phyloP scores from a whole-genome alignment of 1,140 invertebrate genomes.

The Oreohelix idahoensis region DNA sequence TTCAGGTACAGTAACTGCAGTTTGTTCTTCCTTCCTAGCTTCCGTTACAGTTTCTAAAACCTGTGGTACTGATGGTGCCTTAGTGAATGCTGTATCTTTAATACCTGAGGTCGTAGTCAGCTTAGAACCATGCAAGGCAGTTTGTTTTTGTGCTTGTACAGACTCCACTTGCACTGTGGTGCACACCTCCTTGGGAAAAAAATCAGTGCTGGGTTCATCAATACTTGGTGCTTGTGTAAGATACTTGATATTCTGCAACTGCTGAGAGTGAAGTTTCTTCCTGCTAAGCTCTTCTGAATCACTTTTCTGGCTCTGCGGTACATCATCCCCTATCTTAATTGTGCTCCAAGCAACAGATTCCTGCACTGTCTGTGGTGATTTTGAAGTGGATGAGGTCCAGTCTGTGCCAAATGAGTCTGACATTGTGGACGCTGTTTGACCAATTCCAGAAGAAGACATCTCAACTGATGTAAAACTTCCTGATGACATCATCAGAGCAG shows the following conservation, averaged over 20 bases:
- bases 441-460: constrained; percentile 7
- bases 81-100: neutral
- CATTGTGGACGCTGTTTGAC: neutral
- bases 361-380: neutral
- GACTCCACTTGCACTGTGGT: neutral
- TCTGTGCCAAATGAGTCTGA: constrained; percentile 4
- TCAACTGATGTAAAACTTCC: neutral
- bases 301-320: neutral
- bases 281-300: neutral
- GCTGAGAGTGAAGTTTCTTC: constrained; percentile 29
- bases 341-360: neutral
- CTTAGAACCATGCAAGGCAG: neutral
- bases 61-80: neutral
- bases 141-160: neutral
- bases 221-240: constrained; percentile 15
- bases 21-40: neutral
- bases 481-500: constrained; percentile 21
- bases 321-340: neutral
- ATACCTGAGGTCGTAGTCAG: neutral
- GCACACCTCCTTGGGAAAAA: constrained; percentile 9
- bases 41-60: neutral
- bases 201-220: neutral
- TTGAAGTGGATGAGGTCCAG: neutral
- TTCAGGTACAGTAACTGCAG: neutral
- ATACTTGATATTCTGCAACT: constrained; percentile 36